phyloP scores from a whole-genome alignment of 2,888 invertebrate species.

The Deilephila elpenor region DNA sequence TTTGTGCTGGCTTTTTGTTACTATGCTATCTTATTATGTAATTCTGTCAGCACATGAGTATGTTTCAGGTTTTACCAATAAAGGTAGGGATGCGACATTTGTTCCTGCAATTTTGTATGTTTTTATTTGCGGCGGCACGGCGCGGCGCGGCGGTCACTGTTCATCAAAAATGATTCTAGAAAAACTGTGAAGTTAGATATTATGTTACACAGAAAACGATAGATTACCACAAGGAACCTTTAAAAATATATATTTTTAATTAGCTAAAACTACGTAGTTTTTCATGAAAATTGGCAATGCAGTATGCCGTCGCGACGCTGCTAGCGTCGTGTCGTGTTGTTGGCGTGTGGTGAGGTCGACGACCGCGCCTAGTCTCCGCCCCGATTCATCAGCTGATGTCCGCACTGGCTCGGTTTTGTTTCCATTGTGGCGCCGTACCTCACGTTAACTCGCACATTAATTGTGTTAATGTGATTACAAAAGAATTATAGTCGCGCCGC shows the following conservation, averaged over 20 bases:
- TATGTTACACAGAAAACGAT: too few relatives aligned
- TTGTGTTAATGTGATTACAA: constrained; percentile 21
- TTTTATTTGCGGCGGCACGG: too few relatives aligned
- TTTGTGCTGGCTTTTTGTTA: not conserved
- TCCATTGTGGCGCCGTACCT: constrained; percentile 7
- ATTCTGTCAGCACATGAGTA: too few relatives aligned
- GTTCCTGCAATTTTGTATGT: too few relatives aligned
- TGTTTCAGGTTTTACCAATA: too few relatives aligned
- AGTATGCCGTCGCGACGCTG: not conserved
- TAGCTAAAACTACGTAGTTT: not conserved
- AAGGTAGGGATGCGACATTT: too few relatives aligned
- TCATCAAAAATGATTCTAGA: too few relatives aligned
- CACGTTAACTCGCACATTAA: constrained; percentile 22
- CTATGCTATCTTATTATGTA: too few relatives aligned
- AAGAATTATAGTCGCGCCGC: not conserved
- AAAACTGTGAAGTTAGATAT: too few relatives aligned
- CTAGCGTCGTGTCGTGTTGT: not conserved
- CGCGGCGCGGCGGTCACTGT: too few relatives aligned
- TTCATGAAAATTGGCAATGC: not conserved
- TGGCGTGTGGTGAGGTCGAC: constrained; percentile 1
- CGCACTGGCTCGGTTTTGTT: constrained; percentile 18
- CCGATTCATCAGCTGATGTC: constrained; percentile 23
- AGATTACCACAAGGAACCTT: too few relatives aligned
- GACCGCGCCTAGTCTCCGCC: constrained; percentile 13
- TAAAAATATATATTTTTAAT: not conserved